A percentile compares a stretch with the other conserved stretches of the same genome.
Conservation (phyloP, 2,113 vertebrate genomes). For the rat (Rattus norvegicus) region GRCr8 NC_086020.1:200490001-200490500, state of each 20-base stretch:
- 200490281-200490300: not conserved
- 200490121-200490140: slow-evolving; percentile 38
- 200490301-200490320: not conserved
- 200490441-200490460: not conserved
- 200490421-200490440: not conserved
- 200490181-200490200: not conserved
- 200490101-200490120: slow-evolving; percentile 31
- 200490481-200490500: not conserved
- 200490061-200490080: slow-evolving; percentile 50
- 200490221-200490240: not conserved
- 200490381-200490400: not conserved
- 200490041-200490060: not conserved
- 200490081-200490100: slow-evolving; percentile 13
- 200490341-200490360: not conserved
- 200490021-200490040: slow-evolving; percentile 63
- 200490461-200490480: not conserved
- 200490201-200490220: not conserved
- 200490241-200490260: slow-evolving; percentile 7
- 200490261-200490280: slow-evolving; percentile 2
- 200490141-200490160: not conserved
- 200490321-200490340: not conserved
- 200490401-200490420: not conserved
- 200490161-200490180: not conserved
- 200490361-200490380: not conserved
- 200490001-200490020: not conserved